A percentile compares a stretch with the other conserved stretches of the same genome.
Conservation (phyloP, 2,888 invertebrate genomes). For the Biston betularia region DNA sequence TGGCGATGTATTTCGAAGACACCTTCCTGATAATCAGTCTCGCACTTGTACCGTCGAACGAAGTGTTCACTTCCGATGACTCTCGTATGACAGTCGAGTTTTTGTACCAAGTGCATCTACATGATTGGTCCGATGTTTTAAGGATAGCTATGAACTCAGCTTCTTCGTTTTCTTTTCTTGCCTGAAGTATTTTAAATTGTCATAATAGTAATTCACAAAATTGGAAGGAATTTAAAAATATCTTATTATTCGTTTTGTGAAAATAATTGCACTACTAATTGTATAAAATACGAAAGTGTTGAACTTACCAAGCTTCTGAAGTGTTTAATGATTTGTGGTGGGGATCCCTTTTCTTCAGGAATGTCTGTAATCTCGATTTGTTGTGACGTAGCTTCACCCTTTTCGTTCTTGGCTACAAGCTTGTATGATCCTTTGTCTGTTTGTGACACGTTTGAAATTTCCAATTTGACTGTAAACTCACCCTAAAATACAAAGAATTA, state of each 20-base stretch:
- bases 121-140: conserved; percentile 91
- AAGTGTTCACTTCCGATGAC: conserved; percentile 91
- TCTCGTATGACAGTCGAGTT: conserved; percentile 91
- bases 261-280: too few relatives aligned
- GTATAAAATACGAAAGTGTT: not conserved
- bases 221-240: not conserved
- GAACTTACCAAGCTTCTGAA: conserved; percentile 90
- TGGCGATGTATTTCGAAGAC: conserved; percentile 91
- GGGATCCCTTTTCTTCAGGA: conserved; percentile 91
- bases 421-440: conserved; percentile 96
- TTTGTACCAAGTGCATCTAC: conserved; percentile 95
- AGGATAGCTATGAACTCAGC: conserved; percentile 92
- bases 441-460: conserved; percentile 93
- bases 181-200: conserved; percentile 54
- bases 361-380: conserved; percentile 94
- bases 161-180: conserved; percentile 87
- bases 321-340: conserved; percentile 92
- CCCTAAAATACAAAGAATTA: conserved; percentile 82
- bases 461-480: conserved; percentile 95
- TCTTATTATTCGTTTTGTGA: not conserved
- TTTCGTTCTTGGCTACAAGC: conserved; percentile 95
- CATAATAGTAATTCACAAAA: conserved; percentile 2
- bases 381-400: conserved; percentile 96
- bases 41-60: conserved; percentile 94
- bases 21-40: conserved; percentile 92